Conservation (phyloP, 2,797 vertebrate genomes). For the Acanthurus lineatus region DNA sequence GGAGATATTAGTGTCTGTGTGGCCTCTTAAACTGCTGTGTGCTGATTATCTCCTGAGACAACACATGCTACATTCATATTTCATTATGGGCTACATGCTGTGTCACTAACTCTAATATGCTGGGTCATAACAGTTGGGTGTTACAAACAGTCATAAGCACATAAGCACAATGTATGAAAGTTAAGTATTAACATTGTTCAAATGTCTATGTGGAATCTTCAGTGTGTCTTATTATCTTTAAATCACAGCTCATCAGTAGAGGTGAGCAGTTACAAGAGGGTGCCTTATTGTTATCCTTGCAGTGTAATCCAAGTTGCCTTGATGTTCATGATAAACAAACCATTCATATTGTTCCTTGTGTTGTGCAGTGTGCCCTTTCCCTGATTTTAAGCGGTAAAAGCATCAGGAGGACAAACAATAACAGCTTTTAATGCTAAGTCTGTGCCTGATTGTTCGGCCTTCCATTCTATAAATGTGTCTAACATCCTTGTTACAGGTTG, state of each 20-base stretch:
- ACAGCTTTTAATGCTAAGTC: constrained; percentile 25
- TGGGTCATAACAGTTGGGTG: constrained; percentile 26
- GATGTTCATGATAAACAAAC: constrained; percentile 63
- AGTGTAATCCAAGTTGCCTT: constrained; percentile 80
- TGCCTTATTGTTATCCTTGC: constrained; percentile 80
- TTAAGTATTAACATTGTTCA: constrained; percentile 58
- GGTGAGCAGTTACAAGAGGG: constrained; percentile 60
- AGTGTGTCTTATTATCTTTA: constrained; percentile 28
- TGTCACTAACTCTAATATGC: constrained; percentile 4
- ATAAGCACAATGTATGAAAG: constrained; percentile 62
- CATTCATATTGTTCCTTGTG: constrained; percentile 15
- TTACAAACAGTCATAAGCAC: constrained; percentile 56
- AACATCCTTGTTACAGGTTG: constrained; percentile 8
- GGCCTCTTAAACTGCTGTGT: constrained; percentile 35
- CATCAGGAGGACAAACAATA: constrained; percentile 30
- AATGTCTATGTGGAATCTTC: constrained; percentile 28
- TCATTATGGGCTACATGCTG: not conserved
- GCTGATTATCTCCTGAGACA: constrained; percentile 22
- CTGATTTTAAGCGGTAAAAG: constrained; percentile 3
- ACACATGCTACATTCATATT: constrained; percentile 1
- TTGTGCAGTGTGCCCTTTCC: constrained; percentile 17
- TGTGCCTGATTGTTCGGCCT: constrained; percentile 43
- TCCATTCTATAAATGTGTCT: constrained; percentile 39
- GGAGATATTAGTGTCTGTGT: constrained; percentile 10
- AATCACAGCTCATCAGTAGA: constrained; percentile 47